Base-by-base conservation (phyloP, 2,888 invertebrate genomes). In the Epistrophella euchroma region DNA sequence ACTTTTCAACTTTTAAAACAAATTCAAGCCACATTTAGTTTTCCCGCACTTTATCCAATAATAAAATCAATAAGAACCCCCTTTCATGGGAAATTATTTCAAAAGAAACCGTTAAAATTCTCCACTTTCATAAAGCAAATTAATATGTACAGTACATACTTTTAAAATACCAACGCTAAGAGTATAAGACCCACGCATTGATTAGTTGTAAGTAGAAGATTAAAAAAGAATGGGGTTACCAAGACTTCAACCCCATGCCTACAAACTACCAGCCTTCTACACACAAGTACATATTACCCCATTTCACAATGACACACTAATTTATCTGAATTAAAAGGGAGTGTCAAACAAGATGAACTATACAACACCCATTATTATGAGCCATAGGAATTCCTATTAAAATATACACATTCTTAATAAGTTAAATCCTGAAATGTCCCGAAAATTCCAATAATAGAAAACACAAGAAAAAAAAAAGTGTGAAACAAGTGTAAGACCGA, bases 71-170 rank as follows among this genome's bases (percentile, higher is more conserved):
- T 64, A 43, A 17, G 4, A 45, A 3, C 32, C 19, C 55, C 47
- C 50, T 40, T 75, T 79, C 84, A 79, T 84, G 84, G 84, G 84
- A 84, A 84, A 70, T 22, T 64, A 64, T 62, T 60, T 32, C 56
- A 1, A 13, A 50, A 73, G 9, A 2, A 17, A 19, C 43, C 11
- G 13, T 43, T 17, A 25, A 43, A 15, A 45, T 3, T 32, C 17
- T 55, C 37, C 71, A 74, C 79, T 35, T 66, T 28, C 35, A 47
- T 28, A 4, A 45, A 25, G 2, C 15, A 56, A 32, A 64, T 3
- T 2, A 25, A 25, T 25, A 25, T 3, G 25, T 2, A 25, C 25
- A 66, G 47, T 55, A 13, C 17, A 64, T 64, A 47, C 32, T 17
- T 11, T 22, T n/a, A 28, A 62, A 56, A 71, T 50, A 25, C 22